phyloP scores from a whole-genome alignment of 2,797 vertebrate genomes.

The Myotis vivesi region DNA sequence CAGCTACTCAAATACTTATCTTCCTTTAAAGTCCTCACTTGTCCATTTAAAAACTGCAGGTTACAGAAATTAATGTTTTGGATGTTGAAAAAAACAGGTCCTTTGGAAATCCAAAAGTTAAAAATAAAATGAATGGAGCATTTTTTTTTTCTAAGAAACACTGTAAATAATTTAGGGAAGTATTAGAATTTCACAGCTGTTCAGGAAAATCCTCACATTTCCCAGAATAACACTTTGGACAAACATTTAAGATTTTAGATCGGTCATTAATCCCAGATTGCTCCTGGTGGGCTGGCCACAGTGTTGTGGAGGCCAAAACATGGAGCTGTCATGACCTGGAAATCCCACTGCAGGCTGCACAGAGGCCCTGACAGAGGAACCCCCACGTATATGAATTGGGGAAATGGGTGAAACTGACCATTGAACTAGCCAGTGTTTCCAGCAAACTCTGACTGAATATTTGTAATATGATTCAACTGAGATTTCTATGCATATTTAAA shows the following conservation, averaged over 20 bases:
- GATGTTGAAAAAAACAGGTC: constrained; percentile 35
- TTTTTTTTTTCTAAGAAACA: constrained; percentile 60
- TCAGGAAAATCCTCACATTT: constrained; percentile 71
- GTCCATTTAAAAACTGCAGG: not conserved
- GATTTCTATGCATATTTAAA: not conserved
- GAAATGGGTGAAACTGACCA: not conserved
- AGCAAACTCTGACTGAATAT: not conserved
- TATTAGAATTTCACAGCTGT: constrained; percentile 69
- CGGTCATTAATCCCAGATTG: constrained; percentile 46
- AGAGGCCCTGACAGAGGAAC: not conserved
- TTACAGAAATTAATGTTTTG: not conserved
- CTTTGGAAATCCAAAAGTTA: constrained; percentile 52
- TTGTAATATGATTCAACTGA: not conserved
- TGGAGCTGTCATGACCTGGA: not conserved
- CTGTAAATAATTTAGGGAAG: constrained; percentile 71
- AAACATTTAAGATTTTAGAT: constrained; percentile 67
- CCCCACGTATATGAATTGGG: rapidly evolving
- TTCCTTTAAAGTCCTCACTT: not conserved
- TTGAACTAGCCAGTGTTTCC: not conserved
- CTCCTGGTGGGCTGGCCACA: not conserved
- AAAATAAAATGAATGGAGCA: constrained; percentile 58
- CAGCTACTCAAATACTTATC: not conserved
- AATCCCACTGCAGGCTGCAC: not conserved
- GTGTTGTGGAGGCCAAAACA: not conserved
- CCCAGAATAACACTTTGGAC: constrained; percentile 69